Conservation (phyloP, 2,888 invertebrate genomes). For the Uropetala carovei region DNA sequence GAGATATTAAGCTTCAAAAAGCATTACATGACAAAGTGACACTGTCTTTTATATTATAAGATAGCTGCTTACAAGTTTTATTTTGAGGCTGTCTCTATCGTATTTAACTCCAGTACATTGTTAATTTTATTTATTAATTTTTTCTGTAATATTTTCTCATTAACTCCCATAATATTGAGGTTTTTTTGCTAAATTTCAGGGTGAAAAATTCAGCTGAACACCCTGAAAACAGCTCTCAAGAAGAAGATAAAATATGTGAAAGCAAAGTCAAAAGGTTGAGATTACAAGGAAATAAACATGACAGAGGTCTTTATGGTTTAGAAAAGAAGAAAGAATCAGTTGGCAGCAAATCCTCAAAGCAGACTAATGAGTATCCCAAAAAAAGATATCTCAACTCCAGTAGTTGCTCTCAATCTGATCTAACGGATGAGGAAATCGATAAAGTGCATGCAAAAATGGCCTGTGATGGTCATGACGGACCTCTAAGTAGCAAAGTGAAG, state of each 20-base stretch:
- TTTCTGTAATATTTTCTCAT: background rate
- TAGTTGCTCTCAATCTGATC: background rate
- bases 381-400: background rate
- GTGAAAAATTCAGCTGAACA: background rate
- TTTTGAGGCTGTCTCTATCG: background rate
- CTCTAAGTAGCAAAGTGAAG: background rate
- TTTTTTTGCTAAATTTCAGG: background rate
- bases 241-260: slow-evolving; percentile 49
- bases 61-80: background rate
- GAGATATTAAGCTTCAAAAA: too few species aligned
- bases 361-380: background rate
- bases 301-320: background rate
- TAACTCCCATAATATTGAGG: background rate
- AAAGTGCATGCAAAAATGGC: slow-evolving; percentile 25
- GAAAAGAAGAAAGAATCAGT: slow-evolving; percentile 10
- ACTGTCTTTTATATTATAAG: too few species aligned
- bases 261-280: slow-evolving; percentile 58
- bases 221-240: background rate
- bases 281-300: slow-evolving; percentile 17
- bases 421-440: background rate
- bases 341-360: slow-evolving; percentile 15
- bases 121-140: background rate
- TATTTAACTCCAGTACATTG: background rate
- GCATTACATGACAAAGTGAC: too few species aligned
- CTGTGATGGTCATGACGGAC: background rate